These are phyloP conservation scores for Trissolcus japonicus DNA, from an alignment of 2,888 invertebrate genomes.

Conservation along the genomic window DNA sequence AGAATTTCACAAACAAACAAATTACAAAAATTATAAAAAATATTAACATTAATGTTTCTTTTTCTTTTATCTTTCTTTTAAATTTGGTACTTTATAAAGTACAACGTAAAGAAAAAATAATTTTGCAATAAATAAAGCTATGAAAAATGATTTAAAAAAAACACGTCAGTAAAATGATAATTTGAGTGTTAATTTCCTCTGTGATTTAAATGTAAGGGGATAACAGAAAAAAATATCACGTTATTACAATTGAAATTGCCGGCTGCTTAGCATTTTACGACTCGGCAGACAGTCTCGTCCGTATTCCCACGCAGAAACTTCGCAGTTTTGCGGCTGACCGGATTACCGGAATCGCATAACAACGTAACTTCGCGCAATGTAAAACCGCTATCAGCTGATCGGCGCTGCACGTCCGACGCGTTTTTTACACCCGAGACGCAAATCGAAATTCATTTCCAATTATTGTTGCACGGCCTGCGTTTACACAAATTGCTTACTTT, in stretches of 20 bases:
- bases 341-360: constrained; percentile 51
- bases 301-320: constrained; percentile 48
- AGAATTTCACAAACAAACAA: too few relatives aligned
- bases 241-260: constrained; percentile 42
- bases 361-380: constrained; percentile 30
- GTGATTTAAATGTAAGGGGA: constrained; percentile 18
- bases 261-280: constrained; percentile 52
- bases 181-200: constrained; percentile 16
- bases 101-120: neutral
- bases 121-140: neutral
- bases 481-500: constrained; percentile 5
- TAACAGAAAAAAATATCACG: constrained; percentile 19
- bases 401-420: constrained; percentile 20
- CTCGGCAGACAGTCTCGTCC: constrained; percentile 30
- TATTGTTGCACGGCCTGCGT: constrained; percentile 13
- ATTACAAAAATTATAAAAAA: too few relatives aligned
- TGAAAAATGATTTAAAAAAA: neutral
- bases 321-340: constrained; percentile 54
- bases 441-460: constrained; percentile 16
- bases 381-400: constrained; percentile 48
- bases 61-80: too few relatives aligned
- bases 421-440: constrained; percentile 14
- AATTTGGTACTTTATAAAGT: neutral
- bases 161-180: neutral
- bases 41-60: too few relatives aligned